phyloP scores from a whole-genome alignment of 2,113 vertebrate species.

The Zingel zingel region DNA sequence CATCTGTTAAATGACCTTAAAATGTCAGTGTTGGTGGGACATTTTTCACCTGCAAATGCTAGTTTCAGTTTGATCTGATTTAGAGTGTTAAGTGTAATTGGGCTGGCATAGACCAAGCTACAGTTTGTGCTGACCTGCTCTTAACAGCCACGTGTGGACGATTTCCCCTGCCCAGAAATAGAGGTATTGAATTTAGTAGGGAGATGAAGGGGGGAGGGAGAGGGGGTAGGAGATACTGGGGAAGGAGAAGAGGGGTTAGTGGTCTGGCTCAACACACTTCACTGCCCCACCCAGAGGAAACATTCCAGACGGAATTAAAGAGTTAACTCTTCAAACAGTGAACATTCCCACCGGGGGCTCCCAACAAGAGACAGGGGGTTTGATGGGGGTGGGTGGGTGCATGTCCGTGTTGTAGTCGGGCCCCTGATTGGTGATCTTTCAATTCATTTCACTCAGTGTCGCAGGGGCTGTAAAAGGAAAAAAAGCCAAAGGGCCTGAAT shows the following conservation, averaged over 20 bases:
- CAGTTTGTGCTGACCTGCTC: conserved; percentile 75
- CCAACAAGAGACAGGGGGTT: conserved; percentile 70
- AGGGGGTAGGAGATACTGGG: conserved; percentile 47
- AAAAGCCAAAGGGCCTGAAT: conserved; percentile 68
- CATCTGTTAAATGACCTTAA: neutral
- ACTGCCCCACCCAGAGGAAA: conserved; percentile 86
- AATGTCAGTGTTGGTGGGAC: neutral
- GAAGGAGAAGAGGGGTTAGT: conserved; percentile 64
- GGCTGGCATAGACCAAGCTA: conserved; percentile 47
- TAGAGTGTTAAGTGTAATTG: conserved; percentile 16
- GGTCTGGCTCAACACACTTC: conserved; percentile 78
- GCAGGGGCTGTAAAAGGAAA: conserved; percentile 70
- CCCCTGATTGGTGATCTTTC: conserved; percentile 79
- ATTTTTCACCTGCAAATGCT: conserved; percentile 11
- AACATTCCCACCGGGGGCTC: conserved; percentile 80
- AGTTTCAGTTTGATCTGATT: conserved; percentile 40
- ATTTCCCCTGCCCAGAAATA: conserved; percentile 78
- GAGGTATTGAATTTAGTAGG: conserved; percentile 85
- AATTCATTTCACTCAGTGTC: conserved; percentile 75
- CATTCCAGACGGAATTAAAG: conserved; percentile 88
- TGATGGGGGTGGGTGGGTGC: conserved; percentile 60
- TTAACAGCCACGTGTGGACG: conserved; percentile 78
- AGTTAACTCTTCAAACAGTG: conserved; percentile 85
- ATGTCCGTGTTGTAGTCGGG: conserved; percentile 60
- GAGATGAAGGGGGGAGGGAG: conserved; percentile 64